These are phyloP conservation scores for Caenorhabditis sp. DNA, from an alignment of 2,888 invertebrate genomes.

Conservation along the genomic window DNA sequence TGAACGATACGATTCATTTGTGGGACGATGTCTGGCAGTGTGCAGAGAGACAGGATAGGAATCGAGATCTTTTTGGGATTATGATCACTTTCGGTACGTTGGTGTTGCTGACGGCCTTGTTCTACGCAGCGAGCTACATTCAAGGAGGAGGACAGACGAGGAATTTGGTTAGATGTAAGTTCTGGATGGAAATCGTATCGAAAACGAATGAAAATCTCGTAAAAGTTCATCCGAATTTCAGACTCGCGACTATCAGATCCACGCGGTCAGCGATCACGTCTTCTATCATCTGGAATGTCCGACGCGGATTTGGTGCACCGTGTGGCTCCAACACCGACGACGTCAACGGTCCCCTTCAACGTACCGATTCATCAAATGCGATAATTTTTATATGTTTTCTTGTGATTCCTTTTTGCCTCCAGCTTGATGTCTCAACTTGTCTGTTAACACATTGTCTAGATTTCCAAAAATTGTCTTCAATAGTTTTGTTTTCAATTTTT, in stretches of 20 bases:
- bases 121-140: slow-evolving; percentile 81
- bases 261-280: slow-evolving; percentile 74
- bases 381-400: slow-evolving; percentile 13
- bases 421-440: too few species aligned
- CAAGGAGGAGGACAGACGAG: slow-evolving; percentile 78
- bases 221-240: slow-evolving; percentile 33
- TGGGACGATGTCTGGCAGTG: slow-evolving; percentile 82
- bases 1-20: slow-evolving; percentile 82
- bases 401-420: not conserved
- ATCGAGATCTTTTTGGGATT: slow-evolving; percentile 48
- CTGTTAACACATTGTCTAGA: too few species aligned
- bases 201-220: not conserved
- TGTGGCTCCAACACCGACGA: not conserved
- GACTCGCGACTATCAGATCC: slow-evolving; percentile 78
- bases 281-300: slow-evolving; percentile 71
- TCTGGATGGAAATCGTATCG: not conserved
- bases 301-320: slow-evolving; percentile 43
- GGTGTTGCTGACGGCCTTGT: slow-evolving; percentile 76
- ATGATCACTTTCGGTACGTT: slow-evolving; percentile 74
- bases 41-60: slow-evolving; percentile 72
- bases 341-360: slow-evolving; percentile 12
- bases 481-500: too few species aligned
- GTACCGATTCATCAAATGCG: slow-evolving; percentile 52
- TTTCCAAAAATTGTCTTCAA: too few species aligned
- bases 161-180: slow-evolving; percentile 79